phyloP scores from a whole-genome alignment of 1,140 invertebrate genomes.

The Drosophila varians region DNA sequence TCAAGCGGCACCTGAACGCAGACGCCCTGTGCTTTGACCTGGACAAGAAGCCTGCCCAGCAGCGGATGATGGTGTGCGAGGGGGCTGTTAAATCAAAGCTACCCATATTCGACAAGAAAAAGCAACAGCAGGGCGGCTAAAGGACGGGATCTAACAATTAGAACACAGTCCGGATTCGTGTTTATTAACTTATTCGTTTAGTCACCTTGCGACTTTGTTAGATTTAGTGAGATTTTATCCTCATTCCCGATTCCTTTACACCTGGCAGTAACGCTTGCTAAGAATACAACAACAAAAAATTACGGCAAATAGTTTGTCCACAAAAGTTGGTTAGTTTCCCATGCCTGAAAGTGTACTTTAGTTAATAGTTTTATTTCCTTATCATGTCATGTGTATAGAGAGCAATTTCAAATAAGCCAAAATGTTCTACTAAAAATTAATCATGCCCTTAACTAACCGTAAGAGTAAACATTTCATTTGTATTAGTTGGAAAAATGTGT shows the following conservation, averaged over 20 bases:
- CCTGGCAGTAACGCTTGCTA: conserved; percentile 12
- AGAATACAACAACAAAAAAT: conserved; percentile 12
- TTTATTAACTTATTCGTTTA: conserved; percentile 23
- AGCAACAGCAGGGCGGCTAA: conserved; percentile 71
- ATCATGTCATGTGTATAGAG: conserved; percentile 23
- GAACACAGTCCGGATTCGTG: conserved; percentile 1
- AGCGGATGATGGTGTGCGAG: conserved; percentile 90
- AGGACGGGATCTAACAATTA: not conserved
- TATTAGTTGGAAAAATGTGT: conserved; percentile 22
- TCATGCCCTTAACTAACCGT: conserved; percentile 21
- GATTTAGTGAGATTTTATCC: conserved; percentile 33
- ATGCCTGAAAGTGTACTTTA: conserved; percentile 23
- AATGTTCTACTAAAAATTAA: conserved; percentile 47
- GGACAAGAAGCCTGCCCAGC: conserved; percentile 84
- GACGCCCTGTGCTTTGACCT: conserved; percentile 81
- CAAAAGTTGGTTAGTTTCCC: conserved; percentile 22
- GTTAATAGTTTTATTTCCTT: conserved; percentile 27
- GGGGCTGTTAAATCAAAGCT: conserved; percentile 93
- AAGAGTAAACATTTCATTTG: conserved; percentile 30
- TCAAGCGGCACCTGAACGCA: conserved; percentile 68
- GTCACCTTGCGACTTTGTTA: conserved; percentile 23
- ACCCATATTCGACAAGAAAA: conserved; percentile 93
- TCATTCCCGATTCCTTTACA: conserved; percentile 18
- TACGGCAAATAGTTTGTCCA: conserved; percentile 9
- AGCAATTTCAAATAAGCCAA: conserved; percentile 49